Percentiles rank a stretch among this genome's conserved stretches.
phyloP scores from a whole-genome alignment of 2,888 invertebrate species.

The Dynastes tityus region DNA sequence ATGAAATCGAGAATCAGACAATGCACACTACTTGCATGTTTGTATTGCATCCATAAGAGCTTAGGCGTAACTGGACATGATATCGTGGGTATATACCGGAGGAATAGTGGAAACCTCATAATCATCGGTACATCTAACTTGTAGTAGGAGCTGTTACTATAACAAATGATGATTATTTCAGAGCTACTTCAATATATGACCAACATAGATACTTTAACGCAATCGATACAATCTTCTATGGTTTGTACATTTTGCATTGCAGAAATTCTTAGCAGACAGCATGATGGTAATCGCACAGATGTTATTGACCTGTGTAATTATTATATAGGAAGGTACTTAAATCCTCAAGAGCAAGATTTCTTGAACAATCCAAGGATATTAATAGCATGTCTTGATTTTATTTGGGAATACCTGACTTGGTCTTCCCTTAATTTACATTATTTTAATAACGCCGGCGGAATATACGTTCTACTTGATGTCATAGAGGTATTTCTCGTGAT shows the following conservation, averaged over 20 bases:
- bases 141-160: not conserved
- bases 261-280: constrained; percentile 57
- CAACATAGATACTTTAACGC: constrained; percentile 53
- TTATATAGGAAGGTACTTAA: constrained; percentile 52
- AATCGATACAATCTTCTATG: constrained; percentile 61
- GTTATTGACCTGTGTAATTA: constrained; percentile 47
- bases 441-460: constrained; percentile 67
- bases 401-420: constrained; percentile 68
- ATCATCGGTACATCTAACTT: constrained; percentile 4
- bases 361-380: constrained; percentile 66
- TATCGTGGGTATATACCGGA: constrained; percentile 10
- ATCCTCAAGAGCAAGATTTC: constrained; percentile 60
- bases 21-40: constrained; percentile 20
- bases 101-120: constrained; percentile 9
- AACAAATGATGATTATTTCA: not conserved
- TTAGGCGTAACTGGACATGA: not conserved
- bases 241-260: constrained; percentile 60
- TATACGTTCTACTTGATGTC: constrained; percentile 68
- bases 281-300: constrained; percentile 2
- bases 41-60: constrained; percentile 24
- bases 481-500: constrained; percentile 61
- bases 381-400: constrained; percentile 67
- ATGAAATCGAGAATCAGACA: constrained; percentile 20
- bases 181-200: constrained; percentile 37
- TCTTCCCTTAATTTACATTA: constrained; percentile 59